Base-by-base conservation (phyloP, 92 coral and sea anemone species). In the Parazoanthus atlanticus region DNA sequence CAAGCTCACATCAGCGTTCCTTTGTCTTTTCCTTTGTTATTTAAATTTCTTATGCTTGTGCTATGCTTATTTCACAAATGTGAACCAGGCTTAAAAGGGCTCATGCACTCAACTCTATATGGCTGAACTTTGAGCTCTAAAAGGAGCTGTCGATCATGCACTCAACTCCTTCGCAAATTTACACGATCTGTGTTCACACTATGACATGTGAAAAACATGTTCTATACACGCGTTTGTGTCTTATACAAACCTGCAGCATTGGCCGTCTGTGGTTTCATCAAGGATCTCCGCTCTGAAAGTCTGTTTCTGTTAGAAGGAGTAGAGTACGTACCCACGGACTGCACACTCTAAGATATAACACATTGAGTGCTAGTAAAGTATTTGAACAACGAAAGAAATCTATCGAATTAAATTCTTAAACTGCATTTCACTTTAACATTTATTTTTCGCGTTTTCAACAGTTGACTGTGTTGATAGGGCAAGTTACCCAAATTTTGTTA, bases 161-260 rank as follows among this genome's bases (percentile, higher is more conserved):
- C 52, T 46, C 52, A 46, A 46, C 13, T 1, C 52, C 43, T 40
- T 40, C 43, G 6, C 43, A 40, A 40, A 46, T 46, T 46, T 46
- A 46, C 52, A 46, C 15, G 16, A 70, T 72, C 33, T 29, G 4
- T 13, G 34, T 26, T 13, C 36, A 72, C 29, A 13, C 21, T 72
- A 9, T 32, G 33, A 26, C 5, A 19, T 12, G 21, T n/a, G n/a
- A n/a, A 29, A 8, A 72, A 72, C 31, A 72, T 3, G 1, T 21
- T 31, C 29, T 38, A 31, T 4, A 12, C 38, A 72, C 12, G 38
- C 17, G 6, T 72, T 32, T 32, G 4, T 17, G 1, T 73, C 16
- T 30, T 6, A 29, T 58, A 82, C 86, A 41, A 82, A 82, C 86
- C 86, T 67, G 76, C 75, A n/a, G 72, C 52, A 31, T 34, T 66